A percentile compares a stretch with the other conserved stretches of the same genome.
These are phyloP conservation scores for Clinocottus analis DNA, from an alignment of 2,113 vertebrate species.

Conservation along the genomic window DNA sequence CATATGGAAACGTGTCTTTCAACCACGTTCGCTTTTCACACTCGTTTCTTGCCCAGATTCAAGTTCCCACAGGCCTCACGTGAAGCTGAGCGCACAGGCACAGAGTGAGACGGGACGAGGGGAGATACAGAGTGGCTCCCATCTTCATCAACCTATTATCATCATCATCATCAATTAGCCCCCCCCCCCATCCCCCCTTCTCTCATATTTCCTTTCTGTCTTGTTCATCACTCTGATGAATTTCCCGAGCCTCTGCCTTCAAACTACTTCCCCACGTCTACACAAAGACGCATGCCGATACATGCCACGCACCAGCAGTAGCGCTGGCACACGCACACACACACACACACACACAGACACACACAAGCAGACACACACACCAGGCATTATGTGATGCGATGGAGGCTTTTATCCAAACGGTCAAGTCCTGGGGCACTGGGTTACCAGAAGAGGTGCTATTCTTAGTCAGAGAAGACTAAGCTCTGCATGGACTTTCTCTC, in stretches of 20 bases:
- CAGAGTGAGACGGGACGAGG: constrained; percentile 20
- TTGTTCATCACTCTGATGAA: constrained; percentile 51
- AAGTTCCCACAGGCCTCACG: constrained; percentile 10
- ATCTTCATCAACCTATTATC: constrained; percentile 55
- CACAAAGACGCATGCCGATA: constrained; percentile 33
- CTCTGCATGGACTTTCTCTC: constrained; percentile 58
- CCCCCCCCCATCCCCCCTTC: background rate
- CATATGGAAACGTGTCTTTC: constrained; percentile 43
- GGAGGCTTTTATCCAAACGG: constrained; percentile 79
- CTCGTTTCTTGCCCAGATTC: constrained; percentile 31
- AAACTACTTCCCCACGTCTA: constrained; percentile 44
- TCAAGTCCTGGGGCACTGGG: constrained; percentile 75
- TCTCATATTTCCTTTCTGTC: constrained; percentile 29
- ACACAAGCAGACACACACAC: constrained; percentile 38
- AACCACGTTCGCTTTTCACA: constrained; percentile 21
- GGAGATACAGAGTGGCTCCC: constrained; percentile 23
- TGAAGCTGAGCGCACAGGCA: constrained; percentile 13
- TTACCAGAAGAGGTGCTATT: constrained; percentile 81
- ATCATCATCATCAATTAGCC: constrained; percentile 63
- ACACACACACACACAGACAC: constrained; percentile 1
- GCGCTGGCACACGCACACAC: background rate
- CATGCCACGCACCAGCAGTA: constrained; percentile 41
- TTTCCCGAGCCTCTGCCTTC: constrained; percentile 40
- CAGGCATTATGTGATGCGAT: constrained; percentile 62
- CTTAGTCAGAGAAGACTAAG: constrained; percentile 71